Evolutionary conservation across 1,140 invertebrate species (phyloP), one percentile per base, ranked within the genome.

Genomic region (Trachelipus rathkii): DNA sequence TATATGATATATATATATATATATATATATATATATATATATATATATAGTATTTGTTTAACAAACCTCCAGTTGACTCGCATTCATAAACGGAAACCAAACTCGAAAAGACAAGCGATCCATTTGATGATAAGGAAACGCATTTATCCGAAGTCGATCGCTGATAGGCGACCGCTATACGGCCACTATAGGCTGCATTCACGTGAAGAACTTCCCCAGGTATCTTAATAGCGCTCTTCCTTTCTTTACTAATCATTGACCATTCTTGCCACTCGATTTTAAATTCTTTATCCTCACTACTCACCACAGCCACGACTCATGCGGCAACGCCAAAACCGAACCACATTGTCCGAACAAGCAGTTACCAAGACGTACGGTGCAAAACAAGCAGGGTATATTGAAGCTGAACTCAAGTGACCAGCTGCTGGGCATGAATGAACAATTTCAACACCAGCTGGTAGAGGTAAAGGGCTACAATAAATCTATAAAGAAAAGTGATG

Each of bases 81-180:
- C 97, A 99, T 85, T 99, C 97, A 86, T 97, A 99, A 78, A 99
- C 97, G n/a, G 94, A 94, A 3, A 99, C 94, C 10, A 75, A 71
- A 84, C 92, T 77, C 6, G 76, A 75, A 44, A 79, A 78, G 10
- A 71, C 60, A 11, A 77, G 73, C 9, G 74, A 23, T 5, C 69
- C 78, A 24, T 81, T 75, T 43, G 21, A n/a, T 24, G 23, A 53
- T 2, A 72, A 24, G 8, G 70, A 53, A 10, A 78, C 67, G 8
- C 43, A 23, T 0, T 68, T 15, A 10, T 74, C 67, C 10, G 71
- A 71, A 21, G 53, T 23, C 9, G 72, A 72, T 13, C 74, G 75
- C 53, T 77, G 95, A 84, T 97, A 99, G 0, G 96, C 97, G 84
- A 95, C 95, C 0, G 97, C 96, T 70, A 99, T 92, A 23, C 97